Conservation (phyloP, 2,888 invertebrate genomes). For the Caenorhabditis virilis region DNA sequence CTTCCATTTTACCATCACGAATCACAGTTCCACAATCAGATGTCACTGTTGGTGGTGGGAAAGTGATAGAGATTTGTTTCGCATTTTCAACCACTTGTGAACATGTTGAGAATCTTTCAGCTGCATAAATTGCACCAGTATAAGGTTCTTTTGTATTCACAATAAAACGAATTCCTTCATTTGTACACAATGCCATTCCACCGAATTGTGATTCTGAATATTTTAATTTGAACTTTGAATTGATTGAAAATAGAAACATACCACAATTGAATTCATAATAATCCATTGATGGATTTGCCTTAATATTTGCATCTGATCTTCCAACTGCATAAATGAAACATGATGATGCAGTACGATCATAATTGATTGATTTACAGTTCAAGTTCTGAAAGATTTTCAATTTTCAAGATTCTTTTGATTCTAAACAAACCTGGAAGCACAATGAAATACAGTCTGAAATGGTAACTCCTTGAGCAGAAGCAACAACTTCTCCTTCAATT, state of each 20-base stretch:
- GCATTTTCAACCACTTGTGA: constrained; percentile 68
- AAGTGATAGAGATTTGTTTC: constrained; percentile 69
- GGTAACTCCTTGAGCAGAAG: constrained; percentile 68
- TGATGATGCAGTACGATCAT: constrained; percentile 66
- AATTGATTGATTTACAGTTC: constrained; percentile 69
- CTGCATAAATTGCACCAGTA: constrained; percentile 69
- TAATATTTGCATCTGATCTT: constrained; percentile 61
- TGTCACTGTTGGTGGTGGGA: constrained; percentile 69
- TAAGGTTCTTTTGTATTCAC: constrained; percentile 69
- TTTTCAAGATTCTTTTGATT: background rate
- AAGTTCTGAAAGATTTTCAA: constrained; percentile 59
- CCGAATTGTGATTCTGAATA: constrained; percentile 68
- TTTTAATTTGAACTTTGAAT: background rate
- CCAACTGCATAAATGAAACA: constrained; percentile 68
- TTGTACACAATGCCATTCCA: constrained; percentile 69
- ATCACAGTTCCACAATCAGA: constrained; percentile 68
- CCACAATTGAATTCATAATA: constrained; percentile 69
- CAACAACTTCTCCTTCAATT: constrained; percentile 67
- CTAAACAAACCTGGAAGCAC: constrained; percentile 57
- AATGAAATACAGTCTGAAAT: constrained; percentile 68
- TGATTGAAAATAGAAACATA: constrained; percentile 16
- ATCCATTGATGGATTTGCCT: constrained; percentile 67
- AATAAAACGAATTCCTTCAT: constrained; percentile 69
- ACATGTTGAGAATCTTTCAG: constrained; percentile 68
- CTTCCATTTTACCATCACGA: constrained; percentile 68